Evolutionary conservation across 2,113 vertebrate species (phyloP), one percentile per base, ranked within the genome.

Genomic region (Tragelaphus scriptus): DNA sequence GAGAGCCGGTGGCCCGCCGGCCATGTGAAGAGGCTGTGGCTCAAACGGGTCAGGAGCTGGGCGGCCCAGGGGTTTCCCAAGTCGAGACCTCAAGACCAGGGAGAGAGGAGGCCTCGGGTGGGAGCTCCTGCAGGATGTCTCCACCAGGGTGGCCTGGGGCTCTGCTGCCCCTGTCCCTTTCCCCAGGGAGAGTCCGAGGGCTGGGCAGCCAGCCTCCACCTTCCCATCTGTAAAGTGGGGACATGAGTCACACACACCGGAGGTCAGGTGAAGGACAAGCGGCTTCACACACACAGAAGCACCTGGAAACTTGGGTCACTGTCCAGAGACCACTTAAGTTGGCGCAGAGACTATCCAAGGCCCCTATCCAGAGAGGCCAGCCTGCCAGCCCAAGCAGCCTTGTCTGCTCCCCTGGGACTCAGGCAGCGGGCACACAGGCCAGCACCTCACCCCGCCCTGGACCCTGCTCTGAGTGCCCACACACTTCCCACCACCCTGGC

Each of bases 1-100:
- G 4, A 30, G 3, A 16, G 7, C 23, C 71, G 13, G 40, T 4
- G 12, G 71, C 71, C 71, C 12, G 6, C 21, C 12, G 0, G 71
- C 71, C 12, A 0, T 14, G 3, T 26, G 71, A 26, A 3, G 26
- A 8, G 6, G 25, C 44, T 0, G 15, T 17, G 77, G 77, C 77
- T 80, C 44, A 49, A 4, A 8, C 2, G 7, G 28, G 16, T 32
- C 47, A 19, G 28, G 28, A 81, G 47, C 26, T 25, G 12, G 36
- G 71, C 28, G 15, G 44, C 53, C 55, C 11, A 9, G 58, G 88
- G 85, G 91, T 80, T 85, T 92, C 91, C 85, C 91, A 9, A 13
- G n/a, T 80, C 23, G 23, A 26, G 71, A 26, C 40, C 71, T 77
- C 23, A 82, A 51, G 71, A 68, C 25, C n/a, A 9, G 2, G 36